Conservation (phyloP, 2,888 invertebrate genomes). For the Lycocerus yunnanus region DNA sequence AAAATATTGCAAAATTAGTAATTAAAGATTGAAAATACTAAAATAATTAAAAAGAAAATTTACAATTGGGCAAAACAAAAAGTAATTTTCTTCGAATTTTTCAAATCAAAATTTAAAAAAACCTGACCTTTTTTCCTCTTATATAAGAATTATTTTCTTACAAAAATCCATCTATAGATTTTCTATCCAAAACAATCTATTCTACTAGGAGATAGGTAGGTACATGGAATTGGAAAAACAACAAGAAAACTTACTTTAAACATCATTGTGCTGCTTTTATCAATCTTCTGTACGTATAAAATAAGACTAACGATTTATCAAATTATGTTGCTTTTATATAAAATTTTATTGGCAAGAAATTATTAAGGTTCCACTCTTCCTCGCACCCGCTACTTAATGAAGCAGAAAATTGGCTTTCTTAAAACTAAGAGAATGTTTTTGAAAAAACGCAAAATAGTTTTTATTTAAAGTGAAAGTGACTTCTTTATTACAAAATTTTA, state of each 20-base stretch:
- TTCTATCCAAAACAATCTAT: background rate
- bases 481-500: constrained; percentile 16
- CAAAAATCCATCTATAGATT: background rate
- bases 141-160: too few species aligned
- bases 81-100: too few species aligned
- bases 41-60: too few species aligned
- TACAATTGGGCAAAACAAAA: too few species aligned
- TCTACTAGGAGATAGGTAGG: background rate
- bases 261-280: constrained; percentile 9
- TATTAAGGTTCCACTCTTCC: background rate
- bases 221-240: background rate
- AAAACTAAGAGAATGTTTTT: constrained; percentile 11
- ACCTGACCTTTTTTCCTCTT: too few species aligned
- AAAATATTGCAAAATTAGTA: too few species aligned
- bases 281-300: background rate
- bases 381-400: constrained; percentile 5
- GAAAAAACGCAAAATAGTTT: constrained; percentile 5
- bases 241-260: constrained; percentile 11
- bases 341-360: background rate
- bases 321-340: background rate
- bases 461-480: constrained; percentile 30
- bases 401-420: constrained; percentile 25
- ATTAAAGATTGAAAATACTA: too few species aligned
- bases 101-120: too few species aligned
- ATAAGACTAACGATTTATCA: background rate